A percentile compares a stretch with the other conserved stretches of the same genome.
phyloP scores from a whole-genome alignment of 2,113 vertebrate genomes.

The Mohoua ochrocephala region DNA sequence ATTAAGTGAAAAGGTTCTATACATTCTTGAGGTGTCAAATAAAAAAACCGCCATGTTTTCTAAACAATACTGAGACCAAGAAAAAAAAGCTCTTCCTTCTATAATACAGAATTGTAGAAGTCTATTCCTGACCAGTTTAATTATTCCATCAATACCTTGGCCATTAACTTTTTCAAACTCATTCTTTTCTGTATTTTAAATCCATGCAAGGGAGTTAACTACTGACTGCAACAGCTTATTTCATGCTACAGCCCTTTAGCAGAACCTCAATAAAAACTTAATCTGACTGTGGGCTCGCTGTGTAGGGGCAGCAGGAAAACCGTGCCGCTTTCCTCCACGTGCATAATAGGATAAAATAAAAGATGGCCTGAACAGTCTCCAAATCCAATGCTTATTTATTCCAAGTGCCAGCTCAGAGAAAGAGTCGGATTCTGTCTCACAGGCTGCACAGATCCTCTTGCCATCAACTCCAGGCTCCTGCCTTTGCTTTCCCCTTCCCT shows the following conservation, averaged over 20 bases:
- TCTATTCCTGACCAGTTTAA: background rate
- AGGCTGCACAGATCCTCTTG: background rate
- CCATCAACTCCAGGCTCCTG: background rate
- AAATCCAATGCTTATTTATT: background rate
- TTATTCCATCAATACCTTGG: background rate
- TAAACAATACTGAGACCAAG: background rate
- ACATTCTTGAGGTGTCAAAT: background rate
- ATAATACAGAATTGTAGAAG: background rate
- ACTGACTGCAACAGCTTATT: background rate
- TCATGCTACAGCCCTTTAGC: background rate
- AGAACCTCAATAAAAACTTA: background rate
- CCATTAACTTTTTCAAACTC: background rate
- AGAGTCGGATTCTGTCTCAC: background rate
- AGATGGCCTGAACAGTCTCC: background rate
- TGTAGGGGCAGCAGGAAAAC: background rate
- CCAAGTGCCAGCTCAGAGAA: background rate
- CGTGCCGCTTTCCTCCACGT: background rate
- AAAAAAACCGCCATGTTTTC: fast-evolving
- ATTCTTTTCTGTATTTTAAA: background rate
- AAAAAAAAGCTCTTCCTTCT: background rate
- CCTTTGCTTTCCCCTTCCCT: background rate
- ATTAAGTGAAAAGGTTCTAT: background rate
- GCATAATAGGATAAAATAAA: background rate
- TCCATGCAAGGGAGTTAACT: background rate
- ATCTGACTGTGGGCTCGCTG: background rate